Evolutionary conservation across 1,140 invertebrate genomes (phyloP).

Genomic region (Drosophila arizonae): DNA sequence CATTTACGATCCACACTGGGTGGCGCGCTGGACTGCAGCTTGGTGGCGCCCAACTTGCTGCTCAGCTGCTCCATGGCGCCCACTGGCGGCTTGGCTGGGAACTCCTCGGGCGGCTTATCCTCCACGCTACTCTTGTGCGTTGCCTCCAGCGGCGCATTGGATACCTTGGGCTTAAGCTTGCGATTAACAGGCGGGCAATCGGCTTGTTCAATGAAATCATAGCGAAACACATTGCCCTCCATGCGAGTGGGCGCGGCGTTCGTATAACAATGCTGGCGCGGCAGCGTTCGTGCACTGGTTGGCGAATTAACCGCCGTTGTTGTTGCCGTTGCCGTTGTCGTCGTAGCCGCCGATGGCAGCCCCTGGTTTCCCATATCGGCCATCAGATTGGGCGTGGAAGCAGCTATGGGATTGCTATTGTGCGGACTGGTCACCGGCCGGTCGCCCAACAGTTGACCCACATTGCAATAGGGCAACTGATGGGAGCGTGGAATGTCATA

Average conservation of each 20-base stretch:
- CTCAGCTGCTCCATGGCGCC: slow-evolving; percentile 57
- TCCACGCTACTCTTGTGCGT: slow-evolving; percentile 83
- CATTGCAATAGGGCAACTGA: slow-evolving; percentile 82
- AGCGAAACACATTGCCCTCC: slow-evolving; percentile 85
- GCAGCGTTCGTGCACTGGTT: slow-evolving; percentile 65
- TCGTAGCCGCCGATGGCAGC: slow-evolving; percentile 3
- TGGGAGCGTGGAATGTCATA: slow-evolving; percentile 90
- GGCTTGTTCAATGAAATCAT: slow-evolving; percentile 83
- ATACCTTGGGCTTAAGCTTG: slow-evolving; percentile 88
- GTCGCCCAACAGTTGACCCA: slow-evolving; percentile 78
- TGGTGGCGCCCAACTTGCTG: slow-evolving; percentile 53
- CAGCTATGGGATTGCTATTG: slow-evolving; percentile 67
- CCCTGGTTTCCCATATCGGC: slow-evolving; percentile 38
- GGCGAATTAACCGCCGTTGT: slow-evolving; percentile 41
- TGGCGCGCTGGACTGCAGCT: slow-evolving; percentile 72
- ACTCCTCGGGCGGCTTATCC: slow-evolving; percentile 84
- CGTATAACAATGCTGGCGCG: slow-evolving; percentile 87
- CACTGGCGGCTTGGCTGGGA: slow-evolving; percentile 68
- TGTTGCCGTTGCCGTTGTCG: slow-evolving; percentile 7
- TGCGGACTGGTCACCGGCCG: slow-evolving; percentile 69
- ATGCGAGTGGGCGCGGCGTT: slow-evolving; percentile 86
- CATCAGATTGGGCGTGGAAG: slow-evolving; percentile 79
- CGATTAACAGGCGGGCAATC: slow-evolving; percentile 90
- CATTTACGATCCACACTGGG: slow-evolving; percentile 77
- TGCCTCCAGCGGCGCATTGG: slow-evolving; percentile 11